Evolutionary conservation across 1,140 invertebrate species (phyloP).

Genomic region (Gerris buenoi): DNA sequence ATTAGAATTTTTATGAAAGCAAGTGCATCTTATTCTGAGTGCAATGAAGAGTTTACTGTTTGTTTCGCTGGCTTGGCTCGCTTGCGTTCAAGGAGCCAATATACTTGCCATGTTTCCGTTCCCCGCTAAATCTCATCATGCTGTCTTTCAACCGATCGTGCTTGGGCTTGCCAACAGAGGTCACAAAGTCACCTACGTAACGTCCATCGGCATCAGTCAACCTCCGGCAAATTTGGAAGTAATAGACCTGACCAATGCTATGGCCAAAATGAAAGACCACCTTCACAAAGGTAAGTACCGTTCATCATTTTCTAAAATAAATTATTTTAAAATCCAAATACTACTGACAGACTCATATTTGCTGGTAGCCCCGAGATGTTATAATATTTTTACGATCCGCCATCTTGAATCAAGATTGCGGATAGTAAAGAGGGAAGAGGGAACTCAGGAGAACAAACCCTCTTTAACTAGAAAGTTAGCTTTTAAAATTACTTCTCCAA

Average conservation of each 20-base stretch:
- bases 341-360: too few relatives aligned
- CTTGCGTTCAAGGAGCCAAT: not conserved
- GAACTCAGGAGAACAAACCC: too few relatives aligned
- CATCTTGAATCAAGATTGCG: too few relatives aligned
- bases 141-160: constrained; percentile 12
- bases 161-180: constrained; percentile 19
- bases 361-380: too few relatives aligned
- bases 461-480: too few relatives aligned
- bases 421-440: too few relatives aligned
- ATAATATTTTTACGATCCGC: too few relatives aligned
- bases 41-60: too few relatives aligned
- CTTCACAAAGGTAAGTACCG: not conserved
- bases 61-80: too few relatives aligned
- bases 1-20: not conserved
- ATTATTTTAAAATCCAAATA: too few relatives aligned
- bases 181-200: constrained; percentile 22
- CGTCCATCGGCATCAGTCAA: constrained; percentile 7
- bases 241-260: not conserved
- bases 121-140: constrained; percentile 15
- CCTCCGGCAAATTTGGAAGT: not conserved
- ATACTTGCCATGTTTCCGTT: constrained; percentile 18
- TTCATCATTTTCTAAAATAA: too few relatives aligned
- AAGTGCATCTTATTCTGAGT: not conserved
- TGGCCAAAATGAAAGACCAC: not conserved
- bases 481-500: too few relatives aligned